These are phyloP conservation scores for Tokudaia tokunoshimensis DNA, from an alignment of 2,797 vertebrate species.

Conservation along the genomic window DNA sequence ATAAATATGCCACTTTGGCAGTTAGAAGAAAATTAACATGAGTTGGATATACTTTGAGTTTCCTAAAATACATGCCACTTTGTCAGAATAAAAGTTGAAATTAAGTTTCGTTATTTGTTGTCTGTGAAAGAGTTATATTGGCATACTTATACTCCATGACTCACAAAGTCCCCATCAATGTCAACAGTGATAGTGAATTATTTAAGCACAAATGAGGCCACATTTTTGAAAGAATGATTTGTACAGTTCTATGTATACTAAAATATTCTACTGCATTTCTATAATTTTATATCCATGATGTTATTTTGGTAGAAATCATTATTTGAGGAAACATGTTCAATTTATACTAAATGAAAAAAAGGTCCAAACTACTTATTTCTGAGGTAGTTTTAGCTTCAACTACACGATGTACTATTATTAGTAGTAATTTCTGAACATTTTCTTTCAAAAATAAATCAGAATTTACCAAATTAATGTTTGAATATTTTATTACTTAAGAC, in stretches of 20 bases:
- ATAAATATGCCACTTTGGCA: neutral
- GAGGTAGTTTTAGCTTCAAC: neutral
- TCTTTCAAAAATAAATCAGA: neutral
- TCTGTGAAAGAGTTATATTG: neutral
- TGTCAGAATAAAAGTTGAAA: neutral
- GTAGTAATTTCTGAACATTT: neutral
- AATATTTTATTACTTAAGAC: neutral
- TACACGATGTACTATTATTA: neutral
- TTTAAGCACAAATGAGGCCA: neutral
- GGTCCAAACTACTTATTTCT: neutral
- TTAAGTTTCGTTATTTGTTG: neutral
- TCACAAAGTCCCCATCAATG: neutral
- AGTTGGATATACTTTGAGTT: slow-evolving; percentile 23
- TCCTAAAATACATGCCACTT: neutral
- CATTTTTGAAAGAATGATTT: neutral
- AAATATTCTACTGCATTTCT: neutral
- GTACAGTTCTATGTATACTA: neutral
- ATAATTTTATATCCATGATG: neutral
- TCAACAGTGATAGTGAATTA: neutral
- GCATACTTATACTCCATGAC: neutral
- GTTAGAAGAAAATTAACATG: neutral
- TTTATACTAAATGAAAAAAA: neutral
- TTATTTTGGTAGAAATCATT: neutral
- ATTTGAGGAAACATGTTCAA: neutral
- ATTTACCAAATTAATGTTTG: neutral